Conservation (phyloP, 2,113 vertebrate species). For the Thunnus maccoyii region DNA sequence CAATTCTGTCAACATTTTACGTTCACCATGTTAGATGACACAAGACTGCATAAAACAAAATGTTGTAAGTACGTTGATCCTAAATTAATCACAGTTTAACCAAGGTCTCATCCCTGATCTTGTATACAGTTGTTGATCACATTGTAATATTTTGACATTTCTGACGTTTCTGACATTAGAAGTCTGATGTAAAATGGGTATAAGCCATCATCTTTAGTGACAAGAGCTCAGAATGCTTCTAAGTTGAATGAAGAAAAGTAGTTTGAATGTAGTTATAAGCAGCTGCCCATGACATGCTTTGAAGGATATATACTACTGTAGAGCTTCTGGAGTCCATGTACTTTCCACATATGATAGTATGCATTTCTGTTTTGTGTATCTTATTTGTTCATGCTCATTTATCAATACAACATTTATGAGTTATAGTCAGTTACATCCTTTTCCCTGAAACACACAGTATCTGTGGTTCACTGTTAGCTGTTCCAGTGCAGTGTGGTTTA, state of each 20-base stretch:
- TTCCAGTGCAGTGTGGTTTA: slow-evolving; percentile 40
- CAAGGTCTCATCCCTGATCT: not conserved
- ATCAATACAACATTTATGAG: slow-evolving; percentile 11
- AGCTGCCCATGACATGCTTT: slow-evolving; percentile 16
- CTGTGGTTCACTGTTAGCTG: slow-evolving; percentile 12
- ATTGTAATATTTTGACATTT: too few relatives aligned
- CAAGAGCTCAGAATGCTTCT: not conserved
- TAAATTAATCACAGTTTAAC: not conserved
- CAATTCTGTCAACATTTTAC: too few relatives aligned
- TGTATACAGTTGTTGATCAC: not conserved
- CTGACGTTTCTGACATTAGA: too few relatives aligned
- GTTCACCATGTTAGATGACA: not conserved
- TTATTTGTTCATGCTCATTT: slow-evolving; percentile 15
- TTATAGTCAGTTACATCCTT: slow-evolving; percentile 1
- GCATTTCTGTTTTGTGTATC: slow-evolving; percentile 22
- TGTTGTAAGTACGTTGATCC: not conserved
- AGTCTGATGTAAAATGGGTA: too few relatives aligned
- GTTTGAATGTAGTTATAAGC: not conserved
- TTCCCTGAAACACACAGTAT: slow-evolving; percentile 17
- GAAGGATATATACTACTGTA: slow-evolving; percentile 6
- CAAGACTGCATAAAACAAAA: not conserved
- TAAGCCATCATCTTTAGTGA: too few relatives aligned
- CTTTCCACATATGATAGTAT: slow-evolving; percentile 4
- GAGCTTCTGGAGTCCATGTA: not conserved
- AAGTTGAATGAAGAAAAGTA: too few relatives aligned